Percentiles rank a stretch among this genome's conserved stretches.
phyloP scores from a whole-genome alignment of 2,113 vertebrate genomes.

The Dendrocopos noguchii region DNA sequence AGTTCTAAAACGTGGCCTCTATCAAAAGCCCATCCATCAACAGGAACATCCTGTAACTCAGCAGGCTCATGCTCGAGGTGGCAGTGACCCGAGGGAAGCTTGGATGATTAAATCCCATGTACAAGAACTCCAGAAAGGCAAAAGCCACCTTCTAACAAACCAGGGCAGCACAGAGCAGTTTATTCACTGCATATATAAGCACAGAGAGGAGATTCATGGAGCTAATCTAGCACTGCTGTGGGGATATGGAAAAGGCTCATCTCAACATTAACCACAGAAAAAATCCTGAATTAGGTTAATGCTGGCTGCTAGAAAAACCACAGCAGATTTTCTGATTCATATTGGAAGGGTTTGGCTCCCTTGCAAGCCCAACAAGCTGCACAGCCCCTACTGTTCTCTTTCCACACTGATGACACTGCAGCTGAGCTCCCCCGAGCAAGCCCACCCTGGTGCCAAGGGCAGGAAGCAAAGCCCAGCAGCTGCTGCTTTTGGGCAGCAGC shows the following conservation, averaged over 20 bases:
- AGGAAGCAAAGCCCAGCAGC: background rate
- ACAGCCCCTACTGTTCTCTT: background rate
- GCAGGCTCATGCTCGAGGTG: background rate
- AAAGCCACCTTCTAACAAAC: background rate
- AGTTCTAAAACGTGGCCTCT: background rate
- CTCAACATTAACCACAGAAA: background rate
- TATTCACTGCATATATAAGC: background rate
- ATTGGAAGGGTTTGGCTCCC: background rate
- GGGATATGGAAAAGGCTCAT: background rate
- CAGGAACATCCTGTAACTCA: background rate
- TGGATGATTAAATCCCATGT: background rate
- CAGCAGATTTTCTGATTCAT: constrained; percentile 1
- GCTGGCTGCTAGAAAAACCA: background rate
- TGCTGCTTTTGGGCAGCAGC: background rate
- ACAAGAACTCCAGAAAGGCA: background rate
- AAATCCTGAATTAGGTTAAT: background rate
- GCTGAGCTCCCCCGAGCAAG: background rate
- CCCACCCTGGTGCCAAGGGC: background rate
- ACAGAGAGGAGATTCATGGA: background rate
- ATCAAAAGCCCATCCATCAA: constrained; percentile 46
- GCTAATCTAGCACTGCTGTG: background rate
- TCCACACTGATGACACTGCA: background rate
- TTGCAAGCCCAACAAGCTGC: background rate
- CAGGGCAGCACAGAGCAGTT: background rate
- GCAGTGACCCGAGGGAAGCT: constrained; percentile 17